These are phyloP conservation scores for Agriopis aurantiaria DNA, from an alignment of 2,888 invertebrate species.

Conservation along the genomic window DNA sequence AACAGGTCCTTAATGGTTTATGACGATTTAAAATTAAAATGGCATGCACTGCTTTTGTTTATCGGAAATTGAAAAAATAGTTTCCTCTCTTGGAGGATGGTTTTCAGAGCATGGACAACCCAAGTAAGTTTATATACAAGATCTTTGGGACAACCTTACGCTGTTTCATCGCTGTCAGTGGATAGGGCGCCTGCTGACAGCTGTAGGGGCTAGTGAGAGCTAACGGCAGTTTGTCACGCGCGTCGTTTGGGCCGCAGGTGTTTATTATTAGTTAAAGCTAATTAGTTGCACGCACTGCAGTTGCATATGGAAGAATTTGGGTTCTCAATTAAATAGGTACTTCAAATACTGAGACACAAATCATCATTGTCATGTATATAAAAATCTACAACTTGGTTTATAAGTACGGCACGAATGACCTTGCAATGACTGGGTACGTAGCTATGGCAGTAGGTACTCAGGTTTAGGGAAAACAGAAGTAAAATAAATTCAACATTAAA, in stretches of 20 bases:
- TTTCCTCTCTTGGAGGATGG: too few relatives aligned
- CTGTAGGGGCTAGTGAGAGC: neutral
- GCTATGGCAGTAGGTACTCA: neutral
- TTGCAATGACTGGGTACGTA: neutral
- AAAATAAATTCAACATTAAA: neutral
- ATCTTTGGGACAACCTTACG: too few relatives aligned
- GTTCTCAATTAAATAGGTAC: neutral
- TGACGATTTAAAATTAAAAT: too few relatives aligned
- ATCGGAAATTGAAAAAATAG: too few relatives aligned
- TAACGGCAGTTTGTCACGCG: slow-evolving; percentile 21
- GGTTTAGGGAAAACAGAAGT: neutral
- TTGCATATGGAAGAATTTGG: neutral
- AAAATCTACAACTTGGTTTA: too few relatives aligned
- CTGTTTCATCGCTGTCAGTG: neutral
- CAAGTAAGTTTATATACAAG: too few relatives aligned
- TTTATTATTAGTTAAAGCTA: slow-evolving; percentile 2
- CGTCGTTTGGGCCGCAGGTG: neutral
- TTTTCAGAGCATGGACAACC: too few relatives aligned
- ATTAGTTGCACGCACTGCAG: slow-evolving; percentile 4
- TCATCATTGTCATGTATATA: too few relatives aligned
- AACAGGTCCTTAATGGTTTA: too few relatives aligned
- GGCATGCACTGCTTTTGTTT: too few relatives aligned
- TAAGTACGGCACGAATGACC: neutral
- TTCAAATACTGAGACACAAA: too few relatives aligned
- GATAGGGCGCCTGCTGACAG: neutral